Base-by-base conservation (phyloP, 2,113 vertebrate species). In the Urocolius indicus region DNA sequence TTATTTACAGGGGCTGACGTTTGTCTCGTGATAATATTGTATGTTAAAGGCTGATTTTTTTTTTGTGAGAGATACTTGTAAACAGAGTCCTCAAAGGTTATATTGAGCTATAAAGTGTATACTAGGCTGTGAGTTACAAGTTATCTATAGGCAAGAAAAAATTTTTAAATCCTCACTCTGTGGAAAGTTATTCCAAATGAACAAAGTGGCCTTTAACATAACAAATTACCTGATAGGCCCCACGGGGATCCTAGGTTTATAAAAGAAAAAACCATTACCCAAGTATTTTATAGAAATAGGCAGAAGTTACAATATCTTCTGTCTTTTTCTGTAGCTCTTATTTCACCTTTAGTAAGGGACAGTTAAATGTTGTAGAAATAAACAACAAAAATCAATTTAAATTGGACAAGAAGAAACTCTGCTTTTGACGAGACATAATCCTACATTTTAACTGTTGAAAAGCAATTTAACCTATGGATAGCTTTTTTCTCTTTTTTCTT, bases 11-110 rank as follows among this genome's bases (percentile, higher is more conserved):
- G 21, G 80, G 29, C 41, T 97, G 89, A 59, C 51, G 97, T 94
- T 87, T 95, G 32, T 93, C 41, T 84, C 77, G 48, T 89, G 79
- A 86, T 84, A 97, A 68, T 72, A 94, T 18, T 81, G 74, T 0
- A 0, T 69, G 49, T 84, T 86, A 89, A 19, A 24, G 49, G 27
- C 6, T 46, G 68, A 93, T 10, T 29, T 3, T 3, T 84, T 94
- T 89, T 90, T 68, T 79, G 62, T 89, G 95, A 87, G 77, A 94
- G 34, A 92, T 6, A 49, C 38, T 71, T 95, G 82, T 78, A 93
- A 93, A 95, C 58, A 96, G 67, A 69, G 7, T 93, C 29, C 32
- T 75, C 76, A 68, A 97, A 96, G 82, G 24, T 77, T 86, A 89
- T 23, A 82, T 77, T 95, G 96, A 95, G 71, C 79, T 93, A 86